Evolutionary conservation across 2,797 vertebrate species (phyloP), one percentile per base, ranked within the genome.

Genomic region (Cirrhinus molitorella): DNA sequence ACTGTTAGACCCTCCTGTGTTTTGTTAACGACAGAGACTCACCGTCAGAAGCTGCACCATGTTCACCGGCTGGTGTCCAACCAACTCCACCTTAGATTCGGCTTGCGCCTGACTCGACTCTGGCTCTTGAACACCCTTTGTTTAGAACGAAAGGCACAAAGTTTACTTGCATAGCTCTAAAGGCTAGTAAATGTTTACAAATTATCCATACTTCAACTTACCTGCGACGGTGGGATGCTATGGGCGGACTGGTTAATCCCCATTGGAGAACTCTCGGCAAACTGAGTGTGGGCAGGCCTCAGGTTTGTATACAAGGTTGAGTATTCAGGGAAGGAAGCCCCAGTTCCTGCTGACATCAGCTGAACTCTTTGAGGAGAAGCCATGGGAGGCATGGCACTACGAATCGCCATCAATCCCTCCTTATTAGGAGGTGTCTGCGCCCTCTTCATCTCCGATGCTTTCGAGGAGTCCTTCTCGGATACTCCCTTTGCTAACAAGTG

Each of bases 1-100:
- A 9, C 3, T 10, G 14, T 49, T 51, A 2, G 21, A 11, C 31
- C 11, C 31, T 21, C 4, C n/a, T 4, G 40, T 4, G 0, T 47
- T n/a, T 16, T 0, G n/a, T 11, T 12, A 17, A 19, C 0, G 23
- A 17, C 16, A 66, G 45, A 45, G n/a, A 83, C 96, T 95, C 91
- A 99, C 98, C 57, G 96, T 98, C 40, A 99, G 95, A 53, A 99
- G 95, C 91, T 99, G 98, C 84, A 99, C 96, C 97, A 99, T 99
- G 80, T 99, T 98, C 86, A 98, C 97, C 0, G 97, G 95, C 88
- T 96, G 94, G 85, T 96, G 95, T 0, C 93, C 89, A 61, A 80
- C 85, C 73, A 94, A 93, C 1, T 97, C 95, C 68, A 95, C 95
- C 88, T 97, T 98, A 76, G 94, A 90, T 57, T 95, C 95, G 11